Evolutionary conservation across 2,797 vertebrate genomes (phyloP).

Genomic region (Hyperoplus immaculatus): DNA sequence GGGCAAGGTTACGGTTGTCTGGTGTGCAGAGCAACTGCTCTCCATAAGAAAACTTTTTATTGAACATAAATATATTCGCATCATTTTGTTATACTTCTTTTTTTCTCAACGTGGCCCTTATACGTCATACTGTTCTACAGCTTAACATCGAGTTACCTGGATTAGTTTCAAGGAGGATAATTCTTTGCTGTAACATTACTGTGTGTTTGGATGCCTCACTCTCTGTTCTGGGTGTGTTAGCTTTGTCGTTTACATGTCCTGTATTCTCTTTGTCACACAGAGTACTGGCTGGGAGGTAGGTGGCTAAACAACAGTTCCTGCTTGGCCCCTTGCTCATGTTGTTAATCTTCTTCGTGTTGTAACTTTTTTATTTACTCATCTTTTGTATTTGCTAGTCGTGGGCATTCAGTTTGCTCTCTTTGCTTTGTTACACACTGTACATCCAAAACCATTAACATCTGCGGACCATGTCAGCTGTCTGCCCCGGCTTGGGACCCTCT

Average conservation of each 20-base stretch:
- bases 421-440: slow-evolving; percentile 75
- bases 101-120: neutral
- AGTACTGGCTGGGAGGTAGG: slow-evolving; percentile 99
- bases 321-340: slow-evolving; percentile 88
- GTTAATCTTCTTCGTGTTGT: slow-evolving; percentile 53
- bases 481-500: slow-evolving; percentile 69
- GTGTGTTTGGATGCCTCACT: slow-evolving; percentile 37
- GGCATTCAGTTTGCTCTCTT: slow-evolving; percentile 90
- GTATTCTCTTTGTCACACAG: slow-evolving; percentile 98
- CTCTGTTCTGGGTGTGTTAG: slow-evolving; percentile 24
- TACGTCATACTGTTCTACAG: slow-evolving; percentile 41
- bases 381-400: slow-evolving; percentile 90
- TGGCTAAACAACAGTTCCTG: slow-evolving; percentile 92
- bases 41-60: neutral
- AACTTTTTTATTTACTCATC: slow-evolving; percentile 52
- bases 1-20: slow-evolving; percentile 37
- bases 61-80: neutral
- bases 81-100: neutral
- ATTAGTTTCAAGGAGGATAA: slow-evolving; percentile 25
- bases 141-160: slow-evolving; percentile 34
- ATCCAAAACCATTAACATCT: slow-evolving; percentile 94
- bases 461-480: slow-evolving; percentile 81
- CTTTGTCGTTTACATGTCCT: slow-evolving; percentile 82
- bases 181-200: slow-evolving; percentile 47
- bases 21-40: slow-evolving; percentile 35